Evolutionary conservation across 2,113 vertebrate genomes (phyloP).

Genomic region (Myotis brandtii): DNA sequence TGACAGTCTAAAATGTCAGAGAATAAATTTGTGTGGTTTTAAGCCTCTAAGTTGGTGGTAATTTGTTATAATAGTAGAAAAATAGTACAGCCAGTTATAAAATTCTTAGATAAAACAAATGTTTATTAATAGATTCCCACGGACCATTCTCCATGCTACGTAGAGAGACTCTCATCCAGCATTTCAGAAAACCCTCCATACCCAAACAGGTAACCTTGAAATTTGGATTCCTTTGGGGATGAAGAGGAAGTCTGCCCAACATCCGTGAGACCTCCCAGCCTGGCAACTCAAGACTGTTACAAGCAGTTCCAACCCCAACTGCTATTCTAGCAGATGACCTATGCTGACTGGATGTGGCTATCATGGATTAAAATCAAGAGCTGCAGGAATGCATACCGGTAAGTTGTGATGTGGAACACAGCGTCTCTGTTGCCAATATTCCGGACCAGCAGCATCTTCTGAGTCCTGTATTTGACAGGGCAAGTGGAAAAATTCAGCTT

Average conservation of each 20-base stretch:
- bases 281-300: not conserved
- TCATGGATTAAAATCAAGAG: constrained; percentile 29
- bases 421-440: constrained; percentile 90
- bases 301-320: not conserved
- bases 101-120: constrained; percentile 29
- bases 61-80: not conserved
- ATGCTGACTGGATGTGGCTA: not conserved
- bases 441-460: constrained; percentile 88
- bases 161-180: not conserved
- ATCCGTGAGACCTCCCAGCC: not conserved
- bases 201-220: not conserved
- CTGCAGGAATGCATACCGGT: constrained; percentile 83
- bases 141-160: not conserved
- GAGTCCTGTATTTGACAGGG: constrained; percentile 88
- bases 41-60: not conserved
- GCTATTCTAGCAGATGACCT: not conserved
- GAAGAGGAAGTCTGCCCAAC: not conserved
- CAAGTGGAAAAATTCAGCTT: constrained; percentile 88
- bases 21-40: not conserved
- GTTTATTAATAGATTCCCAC: constrained; percentile 19
- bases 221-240: not conserved
- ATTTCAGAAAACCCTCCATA: constrained; percentile 11
- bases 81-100: not conserved
- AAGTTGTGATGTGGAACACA: constrained; percentile 85
- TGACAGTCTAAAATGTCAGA: not conserved